Percentiles rank a stretch among this genome's conserved stretches.
These are phyloP conservation scores for Rhinogobius similis DNA, from an alignment of 2,113 vertebrate genomes.

Conservation along the genomic window DNA sequence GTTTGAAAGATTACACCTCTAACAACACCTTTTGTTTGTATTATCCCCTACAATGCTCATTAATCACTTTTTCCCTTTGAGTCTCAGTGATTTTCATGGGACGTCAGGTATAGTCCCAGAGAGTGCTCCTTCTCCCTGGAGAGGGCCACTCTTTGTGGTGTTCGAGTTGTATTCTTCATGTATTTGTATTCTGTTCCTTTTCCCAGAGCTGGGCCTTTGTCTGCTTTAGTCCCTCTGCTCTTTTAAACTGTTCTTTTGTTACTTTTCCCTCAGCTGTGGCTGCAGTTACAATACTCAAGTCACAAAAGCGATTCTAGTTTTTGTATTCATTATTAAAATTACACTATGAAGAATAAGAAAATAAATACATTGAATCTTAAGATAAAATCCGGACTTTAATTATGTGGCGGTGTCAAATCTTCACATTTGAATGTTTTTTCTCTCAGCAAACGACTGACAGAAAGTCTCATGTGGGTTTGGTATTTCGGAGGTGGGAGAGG, in stretches of 20 bases:
- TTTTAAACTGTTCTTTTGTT: neutral
- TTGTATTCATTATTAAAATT: neutral
- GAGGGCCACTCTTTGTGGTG: neutral
- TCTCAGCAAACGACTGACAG: neutral
- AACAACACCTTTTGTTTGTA: too few relatives aligned
- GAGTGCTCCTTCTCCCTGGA: too few relatives aligned
- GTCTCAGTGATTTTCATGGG: too few relatives aligned
- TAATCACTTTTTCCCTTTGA: too few relatives aligned
- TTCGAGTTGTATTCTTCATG: constrained; percentile 4
- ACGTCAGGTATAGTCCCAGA: too few relatives aligned
- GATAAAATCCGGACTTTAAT: neutral
- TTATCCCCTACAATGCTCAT: too few relatives aligned
- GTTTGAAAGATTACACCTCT: too few relatives aligned
- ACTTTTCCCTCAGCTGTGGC: neutral
- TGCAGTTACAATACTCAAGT: neutral
- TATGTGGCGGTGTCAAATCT: neutral
- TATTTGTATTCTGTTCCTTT: constrained; percentile 7
- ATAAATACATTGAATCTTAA: neutral
- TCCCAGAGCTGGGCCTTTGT: constrained; percentile 7
- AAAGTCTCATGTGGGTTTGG: constrained; percentile 8
- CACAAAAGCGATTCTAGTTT: neutral
- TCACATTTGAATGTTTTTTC: neutral
- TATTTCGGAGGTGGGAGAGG: neutral
- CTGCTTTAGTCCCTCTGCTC: neutral
- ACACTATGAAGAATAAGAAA: neutral